Conservation (phyloP, 2,797 vertebrate genomes). For the Clarias pachynema region DNA sequence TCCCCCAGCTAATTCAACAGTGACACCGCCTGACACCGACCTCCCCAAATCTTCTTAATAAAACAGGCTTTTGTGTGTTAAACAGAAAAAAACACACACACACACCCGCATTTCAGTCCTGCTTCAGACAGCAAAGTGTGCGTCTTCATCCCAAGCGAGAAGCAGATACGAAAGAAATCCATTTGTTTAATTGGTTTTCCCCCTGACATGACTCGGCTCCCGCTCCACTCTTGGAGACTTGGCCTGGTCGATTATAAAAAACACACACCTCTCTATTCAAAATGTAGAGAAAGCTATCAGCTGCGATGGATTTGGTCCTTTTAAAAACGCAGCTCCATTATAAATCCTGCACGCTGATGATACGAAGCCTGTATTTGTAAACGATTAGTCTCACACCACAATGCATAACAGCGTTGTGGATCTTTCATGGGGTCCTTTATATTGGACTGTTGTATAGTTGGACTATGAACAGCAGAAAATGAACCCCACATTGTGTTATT, state of each 20-base stretch:
- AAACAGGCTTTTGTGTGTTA: not conserved
- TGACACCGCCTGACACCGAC: not conserved
- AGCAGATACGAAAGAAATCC: conserved; percentile 27
- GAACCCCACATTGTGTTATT: not conserved
- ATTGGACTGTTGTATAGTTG: not conserved
- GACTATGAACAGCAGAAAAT: not conserved
- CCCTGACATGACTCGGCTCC: conserved; percentile 5
- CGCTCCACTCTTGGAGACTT: conserved; percentile 11
- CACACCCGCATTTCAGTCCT: not conserved
- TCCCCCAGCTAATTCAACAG: conserved; percentile 46
- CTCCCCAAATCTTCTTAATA: not conserved
- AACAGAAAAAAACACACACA: conserved; percentile 2
- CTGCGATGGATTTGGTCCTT: not conserved
- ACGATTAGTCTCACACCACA: conserved; percentile 8
- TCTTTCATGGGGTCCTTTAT: conserved; percentile 7
- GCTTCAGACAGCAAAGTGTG: not conserved
- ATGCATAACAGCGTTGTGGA: not conserved
- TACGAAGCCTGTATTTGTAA: conserved; percentile 10
- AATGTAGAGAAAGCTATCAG: conserved; percentile 27
- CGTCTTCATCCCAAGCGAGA: conserved; percentile 40
- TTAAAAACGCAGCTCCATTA: conserved; percentile 16
- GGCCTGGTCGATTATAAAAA: conserved; percentile 43
- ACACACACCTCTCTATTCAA: conserved; percentile 37
- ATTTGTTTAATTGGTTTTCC: conserved; percentile 49
- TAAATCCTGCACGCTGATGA: not conserved